Evolutionary conservation across 2,888 invertebrate species (phyloP).

Genomic region (Clunio marinus): DNA sequence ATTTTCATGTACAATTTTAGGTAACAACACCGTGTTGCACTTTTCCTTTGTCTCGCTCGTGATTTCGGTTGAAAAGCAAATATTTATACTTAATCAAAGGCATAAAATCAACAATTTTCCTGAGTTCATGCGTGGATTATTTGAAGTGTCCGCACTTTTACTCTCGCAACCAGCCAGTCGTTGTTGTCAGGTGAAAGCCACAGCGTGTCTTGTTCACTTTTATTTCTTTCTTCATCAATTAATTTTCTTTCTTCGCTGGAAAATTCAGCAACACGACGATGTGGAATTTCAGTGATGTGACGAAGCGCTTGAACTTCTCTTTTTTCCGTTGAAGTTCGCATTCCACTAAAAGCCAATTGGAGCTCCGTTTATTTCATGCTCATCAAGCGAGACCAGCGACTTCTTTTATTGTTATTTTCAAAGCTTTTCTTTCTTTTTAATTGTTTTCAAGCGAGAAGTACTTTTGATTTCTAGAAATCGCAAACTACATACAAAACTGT

Average conservation of each 20-base stretch:
- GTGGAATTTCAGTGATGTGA: background rate
- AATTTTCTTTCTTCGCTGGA: background rate
- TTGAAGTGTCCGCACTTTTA: background rate
- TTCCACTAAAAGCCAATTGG: constrained; percentile 4
- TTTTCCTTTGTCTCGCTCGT: too few relatives aligned
- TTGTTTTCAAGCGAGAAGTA: constrained; percentile 20
- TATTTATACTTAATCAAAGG: background rate
- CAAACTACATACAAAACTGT: background rate
- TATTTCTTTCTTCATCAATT: background rate
- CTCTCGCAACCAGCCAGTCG: background rate
- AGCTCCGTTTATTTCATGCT: constrained; percentile 35
- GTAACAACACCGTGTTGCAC: background rate
- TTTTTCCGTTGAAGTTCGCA: background rate
- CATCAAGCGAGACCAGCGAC: constrained; percentile 35
- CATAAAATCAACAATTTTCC: too few relatives aligned
- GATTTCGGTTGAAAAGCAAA: too few relatives aligned
- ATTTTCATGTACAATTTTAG: background rate
- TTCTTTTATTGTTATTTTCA: constrained; percentile 29
- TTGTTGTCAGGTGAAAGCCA: background rate
- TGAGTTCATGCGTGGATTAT: background rate
- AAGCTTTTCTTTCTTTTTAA: constrained; percentile 24
- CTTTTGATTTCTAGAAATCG: constrained; percentile 36
- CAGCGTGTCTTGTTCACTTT: background rate
- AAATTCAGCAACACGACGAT: background rate
- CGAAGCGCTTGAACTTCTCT: background rate